Base-by-base conservation (phyloP, 1,140 invertebrate species). In the Drosophila jambulina region DNA sequence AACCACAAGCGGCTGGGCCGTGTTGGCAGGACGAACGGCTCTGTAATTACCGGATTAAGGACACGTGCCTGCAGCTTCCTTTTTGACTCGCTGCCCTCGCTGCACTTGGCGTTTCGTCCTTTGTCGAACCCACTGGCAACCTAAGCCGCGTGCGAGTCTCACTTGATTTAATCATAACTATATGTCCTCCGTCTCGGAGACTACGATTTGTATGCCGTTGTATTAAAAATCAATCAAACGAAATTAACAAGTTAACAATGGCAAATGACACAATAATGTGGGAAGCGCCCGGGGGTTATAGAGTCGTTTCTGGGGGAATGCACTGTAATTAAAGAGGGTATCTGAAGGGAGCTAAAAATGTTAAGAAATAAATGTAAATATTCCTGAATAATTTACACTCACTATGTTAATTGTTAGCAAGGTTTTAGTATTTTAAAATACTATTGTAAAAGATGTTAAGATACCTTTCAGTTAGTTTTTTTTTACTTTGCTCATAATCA, bases 211-310 rank as follows among this genome's bases (percentile, higher is more conserved):
- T 70, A 25, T 65, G 78, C 48, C 65, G 56, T 38, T 58, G 85
- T 71, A 90, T 90, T 90, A 82, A 85, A 90, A 90, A 80, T 90
- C 85, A 90, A 90, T 90, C 85, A 90, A 82, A 79, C 58, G 86
- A 90, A 90, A 90, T 90, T 90, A 90, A 90, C 85, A 90, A 90
- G 78, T 90, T 90, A 90, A 90, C 85, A 90, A 90, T 85, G 69
- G 59, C 53, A 58, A 58, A 32, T 48, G 46, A 61, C 54, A 38
- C 34, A 49, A 51, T 63, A 63, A 61, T 85, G 82, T 85, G 82
- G 82, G 82, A 87, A 86, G 63, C 79, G 85, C 83, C 76, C 83
- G 59, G 60, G 64, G 83, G 70, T 34, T 25, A 69, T 29, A 48
- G 34, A 54, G 23, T 61, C 43, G 54, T 65, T 32, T 74, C 40